These are phyloP conservation scores for Yponomeuta malinellus DNA, from an alignment of 2,888 invertebrate species.

Conservation along the genomic window DNA sequence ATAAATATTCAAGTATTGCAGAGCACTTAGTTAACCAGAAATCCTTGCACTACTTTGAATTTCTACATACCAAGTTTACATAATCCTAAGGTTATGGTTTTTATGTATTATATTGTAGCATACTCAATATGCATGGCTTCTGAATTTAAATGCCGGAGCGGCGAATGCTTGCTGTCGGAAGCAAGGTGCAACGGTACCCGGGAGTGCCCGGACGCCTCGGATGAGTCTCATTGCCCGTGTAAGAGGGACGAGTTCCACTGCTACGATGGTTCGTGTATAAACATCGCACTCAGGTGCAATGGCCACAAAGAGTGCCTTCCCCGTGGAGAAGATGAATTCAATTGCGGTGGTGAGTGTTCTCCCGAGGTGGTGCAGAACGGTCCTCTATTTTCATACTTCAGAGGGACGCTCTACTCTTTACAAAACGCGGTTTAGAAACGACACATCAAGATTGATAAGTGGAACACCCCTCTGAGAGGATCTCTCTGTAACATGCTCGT, in stretches of 20 bases:
- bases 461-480: too few species aligned
- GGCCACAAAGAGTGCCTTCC: constrained; percentile 72
- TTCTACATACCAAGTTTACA: constrained; percentile 3
- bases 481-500: too few species aligned
- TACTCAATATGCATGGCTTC: constrained; percentile 71
- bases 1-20: too few species aligned
- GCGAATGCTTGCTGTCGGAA: constrained; percentile 75
- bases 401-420: too few species aligned
- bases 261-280: constrained; percentile 80
- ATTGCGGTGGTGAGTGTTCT: constrained; percentile 65
- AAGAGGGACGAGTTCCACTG: constrained; percentile 73
- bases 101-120: constrained; percentile 50
- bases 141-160: constrained; percentile 79
- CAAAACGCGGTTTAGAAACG: too few species aligned
- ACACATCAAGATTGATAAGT: too few species aligned
- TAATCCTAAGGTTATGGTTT: constrained; percentile 47
- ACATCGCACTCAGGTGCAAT: constrained; percentile 79
- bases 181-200: constrained; percentile 68
- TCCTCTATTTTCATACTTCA: too few species aligned
- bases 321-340: constrained; percentile 78
- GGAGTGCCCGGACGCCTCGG: constrained; percentile 72
- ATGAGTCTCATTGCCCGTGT: constrained; percentile 58
- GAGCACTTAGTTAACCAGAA: neutral
- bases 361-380: neutral
- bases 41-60: constrained; percentile 2